Percentiles rank a stretch among this genome's conserved stretches.
Evolutionary conservation across 2,888 invertebrate genomes (phyloP).

Genomic region (Meiosimyza platycephala): DNA sequence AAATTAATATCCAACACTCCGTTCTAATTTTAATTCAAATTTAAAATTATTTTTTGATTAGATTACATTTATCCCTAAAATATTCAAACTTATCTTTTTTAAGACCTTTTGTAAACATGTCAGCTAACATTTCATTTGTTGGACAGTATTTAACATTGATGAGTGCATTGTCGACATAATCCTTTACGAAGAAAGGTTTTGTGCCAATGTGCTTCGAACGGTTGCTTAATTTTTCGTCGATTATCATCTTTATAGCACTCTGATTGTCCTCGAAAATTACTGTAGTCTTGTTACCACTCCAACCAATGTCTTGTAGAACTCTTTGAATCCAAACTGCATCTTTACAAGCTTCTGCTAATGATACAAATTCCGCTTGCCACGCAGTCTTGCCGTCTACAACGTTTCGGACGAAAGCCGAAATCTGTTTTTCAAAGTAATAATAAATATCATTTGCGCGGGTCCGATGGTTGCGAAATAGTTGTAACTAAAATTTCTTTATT

Average conservation of each 20-base stretch:
- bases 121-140: no score
- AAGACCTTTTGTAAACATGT: no score
- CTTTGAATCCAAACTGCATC: conserved; percentile 30
- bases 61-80: no score
- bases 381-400: conserved; percentile 16
- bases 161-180: neutral
- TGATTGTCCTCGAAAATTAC: conserved; percentile 32
- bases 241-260: conserved; percentile 30
- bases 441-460: no score
- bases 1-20: no score
- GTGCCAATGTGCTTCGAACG: conserved; percentile 15
- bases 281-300: neutral
- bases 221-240: conserved; percentile 19
- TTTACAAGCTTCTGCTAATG: conserved; percentile 28
- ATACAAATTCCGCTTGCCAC: conserved; percentile 35
- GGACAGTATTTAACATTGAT: neutral
- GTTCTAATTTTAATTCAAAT: no score
- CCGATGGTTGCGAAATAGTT: no score
- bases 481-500: no score
- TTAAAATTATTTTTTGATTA: no score
- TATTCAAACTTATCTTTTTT: no score
- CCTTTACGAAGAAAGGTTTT: neutral
- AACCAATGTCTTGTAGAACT: conserved; percentile 14
- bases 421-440: no score
- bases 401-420: no score